Evolutionary conservation across 2,888 invertebrate species (phyloP), one percentile per base, ranked within the genome.

Genomic region (Ennomos quercinarius): DNA sequence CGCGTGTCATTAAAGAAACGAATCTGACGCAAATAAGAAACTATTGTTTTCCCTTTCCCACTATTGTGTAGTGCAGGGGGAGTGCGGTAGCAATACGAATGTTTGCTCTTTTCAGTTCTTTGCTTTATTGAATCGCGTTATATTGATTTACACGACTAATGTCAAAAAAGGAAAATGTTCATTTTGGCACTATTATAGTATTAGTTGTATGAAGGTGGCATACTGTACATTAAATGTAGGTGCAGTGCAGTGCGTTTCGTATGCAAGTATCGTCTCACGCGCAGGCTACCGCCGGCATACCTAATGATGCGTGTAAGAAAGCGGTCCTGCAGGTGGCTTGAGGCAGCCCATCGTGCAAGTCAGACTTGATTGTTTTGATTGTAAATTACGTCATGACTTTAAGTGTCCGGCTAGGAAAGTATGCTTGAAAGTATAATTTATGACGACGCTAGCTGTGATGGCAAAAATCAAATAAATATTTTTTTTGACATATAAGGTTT

Each of bases 301-400:
- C n/a, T n/a, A 61, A 47, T 40, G 55, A 61, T 56, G 60, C 47
- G 68, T 36, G 63, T 64, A 79, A 68, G 79, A 79, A 78, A 80
- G 81, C 73, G 65, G 70, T 66, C 61, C 63, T 62, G 46, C 73
- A 70, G 71, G 70, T 73, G 73, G 68, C 59, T 63, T 63, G 60
- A 42, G 58, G 61, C 37, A 12, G 42, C 51, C 40, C 47, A 44
- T 46, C 57, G 60, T 52, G 49, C 50, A 51, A 52, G 68, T 64
- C 68, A 66, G 64, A 72, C 70, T 74, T 74, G 73, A 70, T 71
- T 71, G 73, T 70, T 68, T 61, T 64, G 58, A 68, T 69, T 62
- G 58, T 55, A 58, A 66, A 67, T 73, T 72, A 68, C 71, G 64
- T 71, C 70, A 72, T 49, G 52, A 45, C 9, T 39, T 43, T 45